Percentiles rank a stretch among this genome's conserved stretches.
Evolutionary conservation across 2,797 vertebrate species (phyloP).

Genomic region (Aeoliscus strigatus): DNA sequence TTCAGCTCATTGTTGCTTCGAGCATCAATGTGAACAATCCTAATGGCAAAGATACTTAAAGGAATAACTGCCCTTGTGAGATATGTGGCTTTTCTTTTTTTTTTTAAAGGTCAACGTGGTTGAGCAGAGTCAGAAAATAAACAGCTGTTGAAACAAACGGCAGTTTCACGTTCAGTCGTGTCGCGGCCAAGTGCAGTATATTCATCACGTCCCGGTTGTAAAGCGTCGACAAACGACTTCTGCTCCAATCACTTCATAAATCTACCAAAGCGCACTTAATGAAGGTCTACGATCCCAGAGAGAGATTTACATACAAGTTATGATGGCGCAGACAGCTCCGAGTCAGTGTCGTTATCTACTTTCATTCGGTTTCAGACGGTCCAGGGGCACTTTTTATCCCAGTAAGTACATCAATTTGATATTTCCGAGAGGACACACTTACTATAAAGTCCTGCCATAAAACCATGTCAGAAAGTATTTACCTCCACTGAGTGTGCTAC

Average conservation of each 20-base stretch:
- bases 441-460: too few relatives aligned
- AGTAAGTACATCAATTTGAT: conserved; percentile 62
- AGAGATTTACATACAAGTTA: conserved; percentile 74
- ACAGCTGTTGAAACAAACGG: conserved; percentile 24
- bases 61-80: too few relatives aligned
- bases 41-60: conserved; percentile 44
- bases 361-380: conserved; percentile 62
- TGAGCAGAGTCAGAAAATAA: conserved; percentile 29
- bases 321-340: conserved; percentile 57
- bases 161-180: conserved; percentile 66
- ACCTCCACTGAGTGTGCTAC: too few relatives aligned
- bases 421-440: conserved; percentile 43
- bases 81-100: conserved; percentile 53
- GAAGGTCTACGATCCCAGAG: conserved; percentile 65
- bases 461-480: too few relatives aligned
- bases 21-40: conserved; percentile 67
- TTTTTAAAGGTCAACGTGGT: conserved; percentile 51
- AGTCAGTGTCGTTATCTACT: conserved; percentile 58
- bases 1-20: conserved; percentile 72
- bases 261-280: conserved; percentile 73
- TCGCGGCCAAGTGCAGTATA: conserved; percentile 71
- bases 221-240: conserved; percentile 68
- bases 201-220: conserved; percentile 71
- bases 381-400: too few relatives aligned
- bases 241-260: conserved; percentile 76